These are phyloP conservation scores for Cryptus armator DNA, from an alignment of 2,888 invertebrate species.

Conservation along the genomic window DNA sequence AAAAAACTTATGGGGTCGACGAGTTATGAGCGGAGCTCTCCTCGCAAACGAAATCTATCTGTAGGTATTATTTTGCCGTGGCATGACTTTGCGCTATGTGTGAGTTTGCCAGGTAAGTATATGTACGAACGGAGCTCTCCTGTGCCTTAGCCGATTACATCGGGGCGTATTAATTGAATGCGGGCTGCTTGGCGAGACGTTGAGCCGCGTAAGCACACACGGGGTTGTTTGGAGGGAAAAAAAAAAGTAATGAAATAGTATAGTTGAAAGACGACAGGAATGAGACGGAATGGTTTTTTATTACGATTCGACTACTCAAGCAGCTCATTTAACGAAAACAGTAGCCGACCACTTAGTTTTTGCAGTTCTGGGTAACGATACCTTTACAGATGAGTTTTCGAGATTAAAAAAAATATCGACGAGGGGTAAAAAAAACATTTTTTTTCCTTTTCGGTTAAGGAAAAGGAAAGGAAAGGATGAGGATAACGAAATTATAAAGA, in stretches of 20 bases:
- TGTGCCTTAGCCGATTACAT: slow-evolving; percentile 76
- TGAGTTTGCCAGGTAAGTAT: slow-evolving; percentile 23
- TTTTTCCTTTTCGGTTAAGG: too few relatives aligned
- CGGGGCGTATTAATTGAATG: slow-evolving; percentile 81
- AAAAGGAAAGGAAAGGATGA: too few relatives aligned
- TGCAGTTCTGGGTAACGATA: background rate
- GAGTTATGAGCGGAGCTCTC: slow-evolving; percentile 49
- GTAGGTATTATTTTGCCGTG: slow-evolving; percentile 54
- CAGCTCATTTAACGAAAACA: background rate
- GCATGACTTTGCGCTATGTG: slow-evolving; percentile 26
- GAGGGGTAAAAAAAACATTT: background rate
- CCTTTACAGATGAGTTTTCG: background rate
- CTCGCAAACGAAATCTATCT: slow-evolving; percentile 72
- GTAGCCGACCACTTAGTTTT: too few relatives aligned
- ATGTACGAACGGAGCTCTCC: slow-evolving; percentile 73
- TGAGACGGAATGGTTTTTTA: background rate
- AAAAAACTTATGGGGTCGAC: slow-evolving; percentile 55
- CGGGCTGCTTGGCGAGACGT: slow-evolving; percentile 67
- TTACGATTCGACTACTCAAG: background rate
- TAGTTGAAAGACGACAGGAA: slow-evolving; percentile 39
- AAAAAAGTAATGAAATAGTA: slow-evolving; percentile 26
- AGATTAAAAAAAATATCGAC: background rate
- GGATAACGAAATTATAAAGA: too few relatives aligned
- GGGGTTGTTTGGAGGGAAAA: slow-evolving; percentile 13
- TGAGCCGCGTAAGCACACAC: slow-evolving; percentile 30